Base-by-base conservation (phyloP, 2,113 vertebrate genomes). In the Acinonyx jubatus region DNA sequence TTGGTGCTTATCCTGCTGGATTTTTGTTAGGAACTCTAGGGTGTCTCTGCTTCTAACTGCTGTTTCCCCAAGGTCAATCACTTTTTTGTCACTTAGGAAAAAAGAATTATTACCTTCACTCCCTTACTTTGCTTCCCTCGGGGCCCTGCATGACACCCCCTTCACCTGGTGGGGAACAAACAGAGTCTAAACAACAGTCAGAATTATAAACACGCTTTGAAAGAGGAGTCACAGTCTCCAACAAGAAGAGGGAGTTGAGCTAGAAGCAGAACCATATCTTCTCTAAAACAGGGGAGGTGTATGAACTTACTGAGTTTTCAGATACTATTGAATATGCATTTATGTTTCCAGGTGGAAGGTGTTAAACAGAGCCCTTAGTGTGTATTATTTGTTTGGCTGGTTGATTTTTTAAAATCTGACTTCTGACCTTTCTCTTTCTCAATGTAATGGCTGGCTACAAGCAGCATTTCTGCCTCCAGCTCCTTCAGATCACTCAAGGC, bases 401-500 rank as follows among this genome's bases (percentile, higher is more conserved):
- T 29, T 80, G 66, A 4, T 82, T 82, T 92, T 38, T 36, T 2
- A 23, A 73, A 86, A 41, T 15, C 27, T 41, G 7, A 6, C 31
- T 48, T 16, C 96, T 98, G 96, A 98, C 94, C 74, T 98, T 96
- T 98, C 31, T 98, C 98, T 96, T 97, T 98, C 96, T 98, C 97
- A 69, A 98, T 98, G 92, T 98, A 99, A 41, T 97, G 96, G 1
- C 99, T 99, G 38, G 98, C 98, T 66, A 99, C 25, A 1, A 99
- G 98, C 66, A 99, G 97, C 65, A 99, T 89, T 80, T 99, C 98
- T 15, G 97, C 95, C 97, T 99, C 98, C 78, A 99, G 95, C 5
- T 99, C 97, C 68, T 98, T 84, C 96, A 99, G 88, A 92, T 99
- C 99, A n/a, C 86, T 95, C 95, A 99, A 89, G 71, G 99, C 99